A percentile compares a stretch with the other conserved stretches of the same genome.
Conservation (phyloP, 2,113 vertebrate genomes). For the Gasterosteus aculeatus region DNA sequence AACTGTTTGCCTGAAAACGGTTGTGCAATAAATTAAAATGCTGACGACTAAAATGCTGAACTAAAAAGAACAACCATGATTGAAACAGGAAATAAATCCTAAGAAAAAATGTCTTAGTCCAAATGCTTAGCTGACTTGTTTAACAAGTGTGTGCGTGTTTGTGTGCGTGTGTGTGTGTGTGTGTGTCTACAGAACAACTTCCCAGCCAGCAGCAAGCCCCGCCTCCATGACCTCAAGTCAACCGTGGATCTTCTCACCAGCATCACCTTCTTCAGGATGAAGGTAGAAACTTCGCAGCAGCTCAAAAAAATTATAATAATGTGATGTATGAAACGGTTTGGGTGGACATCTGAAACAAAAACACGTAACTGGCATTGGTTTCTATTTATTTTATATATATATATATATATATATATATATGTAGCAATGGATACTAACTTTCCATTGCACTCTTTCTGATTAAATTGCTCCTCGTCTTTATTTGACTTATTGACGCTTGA, state of each 20-base stretch:
- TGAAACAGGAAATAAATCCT: not conserved
- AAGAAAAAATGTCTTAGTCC: not conserved
- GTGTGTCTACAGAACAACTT: conserved; percentile 91
- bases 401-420: too few relatives aligned
- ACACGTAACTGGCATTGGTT: not conserved
- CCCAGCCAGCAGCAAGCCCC: conserved; percentile 89
- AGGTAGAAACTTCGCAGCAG: conserved; percentile 78
- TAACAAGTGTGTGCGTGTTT: conserved; percentile 8
- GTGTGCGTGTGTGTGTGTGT: conserved; percentile 18
- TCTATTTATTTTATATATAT: not conserved
- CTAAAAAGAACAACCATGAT: not conserved
- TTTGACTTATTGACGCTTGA: too few relatives aligned
- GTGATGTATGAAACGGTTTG: not conserved
- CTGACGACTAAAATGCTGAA: not conserved
- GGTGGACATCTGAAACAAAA: not conserved
- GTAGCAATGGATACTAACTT: not conserved
- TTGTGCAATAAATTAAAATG: not conserved
- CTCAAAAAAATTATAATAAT: too few relatives aligned
- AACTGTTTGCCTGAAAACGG: not conserved
- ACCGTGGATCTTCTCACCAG: conserved; percentile 98
- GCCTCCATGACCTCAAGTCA: conserved; percentile 93
- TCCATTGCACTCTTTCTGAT: too few relatives aligned
- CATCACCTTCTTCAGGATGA: conserved; percentile 99
- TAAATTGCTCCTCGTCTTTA: too few relatives aligned
- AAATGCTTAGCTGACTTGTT: not conserved